Evolutionary conservation across 2,888 invertebrate species (phyloP).

Genomic region (Parthenolecanium corni): DNA sequence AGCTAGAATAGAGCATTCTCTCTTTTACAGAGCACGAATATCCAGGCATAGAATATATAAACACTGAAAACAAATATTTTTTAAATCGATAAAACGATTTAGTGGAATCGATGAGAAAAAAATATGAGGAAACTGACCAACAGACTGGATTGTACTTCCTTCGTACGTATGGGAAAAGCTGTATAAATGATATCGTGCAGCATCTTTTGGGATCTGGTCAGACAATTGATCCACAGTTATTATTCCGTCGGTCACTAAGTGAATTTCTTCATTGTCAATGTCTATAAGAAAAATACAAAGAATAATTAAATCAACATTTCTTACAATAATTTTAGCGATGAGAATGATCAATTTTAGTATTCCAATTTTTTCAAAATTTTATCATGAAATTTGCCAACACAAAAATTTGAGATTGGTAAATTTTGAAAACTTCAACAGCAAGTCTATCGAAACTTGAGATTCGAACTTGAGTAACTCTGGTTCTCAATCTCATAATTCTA

Average conservation of each 20-base stretch:
- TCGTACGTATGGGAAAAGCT: conserved; percentile 86
- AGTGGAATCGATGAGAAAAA: neutral
- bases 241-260: conserved; percentile 61
- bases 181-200: conserved; percentile 83
- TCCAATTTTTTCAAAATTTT: neutral
- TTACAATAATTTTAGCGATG: too few relatives aligned
- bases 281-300: too few relatives aligned
- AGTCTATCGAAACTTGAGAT: too few relatives aligned
- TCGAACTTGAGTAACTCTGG: too few relatives aligned
- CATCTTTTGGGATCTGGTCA: conserved; percentile 67
- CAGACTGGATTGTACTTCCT: conserved; percentile 74
- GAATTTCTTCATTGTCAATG: conserved; percentile 74
- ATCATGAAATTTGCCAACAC: neutral
- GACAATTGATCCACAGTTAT: conserved; percentile 58
- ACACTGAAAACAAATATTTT: conserved; percentile 57
- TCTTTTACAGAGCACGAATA: conserved; percentile 92
- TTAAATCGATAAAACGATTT: conserved; percentile 10
- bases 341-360: too few relatives aligned
- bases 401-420: too few relatives aligned
- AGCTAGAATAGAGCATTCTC: conserved; percentile 96
- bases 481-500: too few relatives aligned
- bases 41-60: conserved; percentile 98
- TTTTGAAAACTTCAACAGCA: too few relatives aligned
- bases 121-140: conserved; percentile 48
- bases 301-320: conserved; percentile 23